Evolutionary conservation across 2,797 vertebrate genomes (phyloP).

Genomic region (Phataginus tricuspis): DNA sequence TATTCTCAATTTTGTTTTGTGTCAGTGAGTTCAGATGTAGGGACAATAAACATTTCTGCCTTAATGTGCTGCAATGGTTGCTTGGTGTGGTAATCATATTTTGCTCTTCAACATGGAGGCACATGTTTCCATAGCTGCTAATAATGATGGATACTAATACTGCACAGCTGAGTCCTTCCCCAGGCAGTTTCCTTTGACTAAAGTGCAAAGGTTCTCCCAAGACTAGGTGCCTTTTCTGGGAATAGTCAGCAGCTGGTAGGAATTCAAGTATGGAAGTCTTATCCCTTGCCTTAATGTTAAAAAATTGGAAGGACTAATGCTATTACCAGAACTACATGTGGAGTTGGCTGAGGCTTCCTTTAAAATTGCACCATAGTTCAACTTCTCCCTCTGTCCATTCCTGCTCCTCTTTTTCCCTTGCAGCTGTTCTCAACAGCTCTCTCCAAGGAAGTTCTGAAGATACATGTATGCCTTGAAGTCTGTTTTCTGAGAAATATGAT

Average conservation of each 20-base stretch:
- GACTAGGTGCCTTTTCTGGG: fast-evolving
- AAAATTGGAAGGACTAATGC: not conserved
- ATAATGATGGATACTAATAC: too few species aligned
- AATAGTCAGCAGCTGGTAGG: not conserved
- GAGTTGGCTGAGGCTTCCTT: not conserved
- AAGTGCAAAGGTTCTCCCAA: not conserved
- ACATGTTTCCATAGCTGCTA: not conserved
- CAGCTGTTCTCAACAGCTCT: not conserved
- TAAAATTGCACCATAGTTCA: not conserved
- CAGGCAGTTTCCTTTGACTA: not conserved
- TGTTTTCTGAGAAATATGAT: not conserved
- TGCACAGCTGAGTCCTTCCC: not conserved
- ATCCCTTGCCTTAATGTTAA: not conserved
- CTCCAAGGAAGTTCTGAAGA: not conserved
- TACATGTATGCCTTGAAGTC: too few species aligned
- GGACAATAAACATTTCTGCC: not conserved
- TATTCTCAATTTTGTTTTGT: not conserved
- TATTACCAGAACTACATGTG: not conserved
- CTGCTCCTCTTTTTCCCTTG: not conserved
- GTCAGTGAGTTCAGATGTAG: not conserved
- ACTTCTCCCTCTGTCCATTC: not conserved
- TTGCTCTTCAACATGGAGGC: not conserved
- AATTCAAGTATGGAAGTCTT: not conserved
- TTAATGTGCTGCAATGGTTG: not conserved
- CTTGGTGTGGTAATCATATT: not conserved